phyloP scores from a whole-genome alignment of 2,113 vertebrate genomes.

The Cyanocitta stelleri region DNA sequence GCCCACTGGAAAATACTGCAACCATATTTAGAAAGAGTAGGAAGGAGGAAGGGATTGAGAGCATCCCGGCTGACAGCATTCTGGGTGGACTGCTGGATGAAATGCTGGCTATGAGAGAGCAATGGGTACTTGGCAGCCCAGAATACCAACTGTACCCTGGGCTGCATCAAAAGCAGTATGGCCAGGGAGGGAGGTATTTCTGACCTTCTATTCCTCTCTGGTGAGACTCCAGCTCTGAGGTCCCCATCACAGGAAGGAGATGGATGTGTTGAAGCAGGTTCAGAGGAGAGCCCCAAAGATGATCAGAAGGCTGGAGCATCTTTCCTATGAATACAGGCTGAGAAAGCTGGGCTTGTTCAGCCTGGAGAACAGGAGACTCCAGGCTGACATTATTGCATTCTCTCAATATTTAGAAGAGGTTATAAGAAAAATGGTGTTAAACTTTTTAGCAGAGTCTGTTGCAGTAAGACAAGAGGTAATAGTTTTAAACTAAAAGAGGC shows the following conservation, averaged over 20 bases:
- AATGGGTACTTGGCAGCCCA: not conserved
- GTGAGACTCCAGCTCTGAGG: not conserved
- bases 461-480: not conserved
- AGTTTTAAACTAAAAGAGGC: not conserved
- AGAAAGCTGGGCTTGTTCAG: not conserved
- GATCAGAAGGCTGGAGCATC: not conserved
- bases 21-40: not conserved
- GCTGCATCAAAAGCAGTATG: not conserved
- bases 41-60: not conserved
- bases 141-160: not conserved
- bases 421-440: not conserved
- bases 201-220: not conserved
- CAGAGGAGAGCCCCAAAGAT: not conserved
- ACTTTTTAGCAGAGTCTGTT: not conserved
- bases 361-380: not conserved
- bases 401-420: not conserved
- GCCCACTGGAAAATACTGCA: not conserved
- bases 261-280: not conserved
- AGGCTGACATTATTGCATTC: not conserved
- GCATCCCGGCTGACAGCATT: not conserved
- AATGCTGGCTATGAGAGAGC: not conserved
- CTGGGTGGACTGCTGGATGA: not conserved
- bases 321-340: not conserved
- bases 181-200: not conserved
- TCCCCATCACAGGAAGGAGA: not conserved